Evolutionary conservation across 2,888 invertebrate genomes (phyloP), one percentile per base, ranked within the genome.

Genomic region (Phasia obesa): DNA sequence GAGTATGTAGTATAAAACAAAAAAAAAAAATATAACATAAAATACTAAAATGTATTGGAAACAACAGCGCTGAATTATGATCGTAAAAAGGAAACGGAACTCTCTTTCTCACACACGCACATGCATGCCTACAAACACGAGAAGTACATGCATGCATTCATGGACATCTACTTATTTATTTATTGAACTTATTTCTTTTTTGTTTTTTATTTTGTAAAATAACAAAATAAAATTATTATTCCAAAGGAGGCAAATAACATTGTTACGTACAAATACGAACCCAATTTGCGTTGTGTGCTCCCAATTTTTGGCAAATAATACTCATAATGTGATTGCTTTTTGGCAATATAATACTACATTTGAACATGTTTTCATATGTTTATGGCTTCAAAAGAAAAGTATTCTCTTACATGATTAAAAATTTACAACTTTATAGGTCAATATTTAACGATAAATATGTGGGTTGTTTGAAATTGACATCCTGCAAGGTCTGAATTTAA

Each of bases 151-250:
- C 9, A 60, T 11, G 1, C 38, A 51, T 49, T 25, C 60, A 31
- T 47, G n/a, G 17, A 25, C 19, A 62, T 60, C 51, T 73, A 53
- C 51, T 73, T 73, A 73, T 38, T 73, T 73, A 62, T 73, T 73
- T 73, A 73, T 73, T 62, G 25, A 62, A 60, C 51, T 73, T 73
- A 21, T 73, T 15, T 27, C 19, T 15, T 38, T 60, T 15, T 27
- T 15, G 9, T 38, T 55, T 69, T n/a, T 21, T 53, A 23, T 35
- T 60, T 60, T 38, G 3, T 15, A 38, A 60, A 60, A 51, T 51
- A 51, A 31, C 6, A 71, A 62, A 73, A 73, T 73, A 62, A 73
- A 60, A 62, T 73, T 62, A 62, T 73, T 19, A 73, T 71, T 60
- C 21, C 3, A 67, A 38, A 55, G 27, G 42, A 42, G 7, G n/a